A percentile compares a stretch with the other conserved stretches of the same genome.
Conservation (phyloP, 1,140 invertebrate species). For the Drosophila kanapiae region DNA sequence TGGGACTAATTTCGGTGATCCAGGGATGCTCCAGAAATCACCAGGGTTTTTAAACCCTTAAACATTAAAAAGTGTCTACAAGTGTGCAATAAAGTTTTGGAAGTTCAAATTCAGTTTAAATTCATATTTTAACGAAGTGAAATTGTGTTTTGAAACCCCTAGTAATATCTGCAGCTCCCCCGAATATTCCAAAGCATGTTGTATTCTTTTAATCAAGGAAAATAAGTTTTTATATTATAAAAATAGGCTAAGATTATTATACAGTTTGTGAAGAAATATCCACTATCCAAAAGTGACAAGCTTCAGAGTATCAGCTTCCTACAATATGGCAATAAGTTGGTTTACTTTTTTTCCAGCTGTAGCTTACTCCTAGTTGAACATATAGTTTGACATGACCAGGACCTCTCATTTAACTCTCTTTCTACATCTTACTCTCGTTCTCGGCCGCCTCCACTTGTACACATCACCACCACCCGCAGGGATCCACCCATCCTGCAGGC, state of each 20-base stretch:
- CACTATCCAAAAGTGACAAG: neutral
- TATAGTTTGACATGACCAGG: constrained; percentile 25
- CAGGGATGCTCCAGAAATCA: too few species aligned
- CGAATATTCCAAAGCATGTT: neutral
- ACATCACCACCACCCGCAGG: constrained; percentile 85
- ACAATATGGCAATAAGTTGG: neutral
- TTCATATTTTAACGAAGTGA: too few species aligned
- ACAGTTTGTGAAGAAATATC: neutral
- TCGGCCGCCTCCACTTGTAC: neutral
- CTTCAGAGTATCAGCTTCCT: neutral
- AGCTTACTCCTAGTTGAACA: constrained; percentile 4
- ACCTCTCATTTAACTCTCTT: constrained; percentile 18
- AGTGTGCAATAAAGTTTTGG: too few species aligned
- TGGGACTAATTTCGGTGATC: too few species aligned
- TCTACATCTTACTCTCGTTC: constrained; percentile 24
- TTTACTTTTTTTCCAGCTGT: neutral
- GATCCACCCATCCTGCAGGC: constrained; percentile 91
- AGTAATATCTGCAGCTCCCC: too few species aligned
- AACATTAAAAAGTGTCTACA: too few species aligned
- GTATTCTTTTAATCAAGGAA: neutral
- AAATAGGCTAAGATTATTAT: neutral
- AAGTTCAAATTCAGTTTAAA: too few species aligned
- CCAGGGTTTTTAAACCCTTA: neutral
- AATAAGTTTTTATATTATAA: neutral
- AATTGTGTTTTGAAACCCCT: too few species aligned